Conservation (phyloP, 1,140 invertebrate genomes). For the Scaptodrosophila lebanonensis region DNA sequence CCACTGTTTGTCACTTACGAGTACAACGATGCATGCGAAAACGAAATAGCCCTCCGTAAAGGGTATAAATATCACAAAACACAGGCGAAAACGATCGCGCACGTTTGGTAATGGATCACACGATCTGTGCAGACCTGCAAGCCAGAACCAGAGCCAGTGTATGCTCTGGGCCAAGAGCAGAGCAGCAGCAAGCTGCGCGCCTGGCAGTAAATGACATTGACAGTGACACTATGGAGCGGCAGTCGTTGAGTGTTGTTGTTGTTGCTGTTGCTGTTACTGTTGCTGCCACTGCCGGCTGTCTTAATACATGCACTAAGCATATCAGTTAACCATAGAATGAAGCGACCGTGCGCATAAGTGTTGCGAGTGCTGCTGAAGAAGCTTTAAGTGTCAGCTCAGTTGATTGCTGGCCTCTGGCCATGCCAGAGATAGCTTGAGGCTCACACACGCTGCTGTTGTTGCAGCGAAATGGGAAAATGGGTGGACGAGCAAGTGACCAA, state of each 20-base stretch:
- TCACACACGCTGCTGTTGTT: constrained; percentile 38
- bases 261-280: background rate
- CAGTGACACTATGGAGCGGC: constrained; percentile 54
- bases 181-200: constrained; percentile 15
- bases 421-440: background rate
- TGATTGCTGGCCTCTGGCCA: constrained; percentile 45
- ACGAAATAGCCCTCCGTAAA: background rate
- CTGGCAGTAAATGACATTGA: constrained; percentile 64
- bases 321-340: constrained; percentile 73
- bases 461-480: too few relatives aligned
- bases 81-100: constrained; percentile 72
- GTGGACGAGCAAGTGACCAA: constrained; percentile 2
- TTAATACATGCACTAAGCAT: constrained; percentile 73
- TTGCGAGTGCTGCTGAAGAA: constrained; percentile 72
- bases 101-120: constrained; percentile 75
- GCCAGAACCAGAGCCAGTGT: constrained; percentile 35
- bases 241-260: background rate
- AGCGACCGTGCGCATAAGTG: constrained; percentile 63
- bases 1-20: background rate
- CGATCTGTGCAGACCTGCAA: constrained; percentile 44
- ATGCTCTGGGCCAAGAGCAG: constrained; percentile 47
- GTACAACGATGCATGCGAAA: background rate
- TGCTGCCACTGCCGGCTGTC: constrained; percentile 29
- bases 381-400: constrained; percentile 70
- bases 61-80: constrained; percentile 61